These are phyloP conservation scores for Pseudochromis fuscus DNA, from an alignment of 2,797 vertebrate species.

Conservation along the genomic window DNA sequence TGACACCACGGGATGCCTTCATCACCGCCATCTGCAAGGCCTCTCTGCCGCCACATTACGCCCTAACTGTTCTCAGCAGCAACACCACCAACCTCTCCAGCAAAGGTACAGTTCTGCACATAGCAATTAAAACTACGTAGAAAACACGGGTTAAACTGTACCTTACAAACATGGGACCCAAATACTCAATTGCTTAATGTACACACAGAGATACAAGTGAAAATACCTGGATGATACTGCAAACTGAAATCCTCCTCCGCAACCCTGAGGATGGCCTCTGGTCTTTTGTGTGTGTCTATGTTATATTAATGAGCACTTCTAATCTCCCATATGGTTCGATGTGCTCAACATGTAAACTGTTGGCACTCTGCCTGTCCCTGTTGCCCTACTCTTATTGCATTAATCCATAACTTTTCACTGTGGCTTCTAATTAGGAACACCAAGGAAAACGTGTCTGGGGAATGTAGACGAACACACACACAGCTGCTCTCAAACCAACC, in stretches of 20 bases:
- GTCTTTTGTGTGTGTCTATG: constrained; percentile 55
- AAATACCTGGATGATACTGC: constrained; percentile 14
- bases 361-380: constrained; percentile 34
- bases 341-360: constrained; percentile 53
- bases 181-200: neutral
- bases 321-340: constrained; percentile 45
- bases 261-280: constrained; percentile 39
- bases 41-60: constrained; percentile 96
- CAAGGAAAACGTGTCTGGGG: constrained; percentile 58
- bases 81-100: constrained; percentile 87
- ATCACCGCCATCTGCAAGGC: constrained; percentile 99
- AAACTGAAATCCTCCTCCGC: constrained; percentile 1
- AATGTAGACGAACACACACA: constrained; percentile 27
- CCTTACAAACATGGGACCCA: neutral
- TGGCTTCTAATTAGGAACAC: constrained; percentile 66
- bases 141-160: neutral
- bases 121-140: neutral
- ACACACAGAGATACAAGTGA: constrained; percentile 4
- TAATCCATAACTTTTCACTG: constrained; percentile 65
- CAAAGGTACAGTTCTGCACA: constrained; percentile 85
- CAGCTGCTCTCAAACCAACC: constrained; percentile 48
- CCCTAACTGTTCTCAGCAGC: constrained; percentile 94
- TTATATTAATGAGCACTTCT: constrained; percentile 55
- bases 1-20: constrained; percentile 98
- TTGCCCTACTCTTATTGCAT: constrained; percentile 41